Percentiles rank a stretch among this genome's conserved stretches.
These are phyloP conservation scores for Aphis craccivora DNA, from an alignment of 1,140 invertebrate species.

Conservation along the genomic window DNA sequence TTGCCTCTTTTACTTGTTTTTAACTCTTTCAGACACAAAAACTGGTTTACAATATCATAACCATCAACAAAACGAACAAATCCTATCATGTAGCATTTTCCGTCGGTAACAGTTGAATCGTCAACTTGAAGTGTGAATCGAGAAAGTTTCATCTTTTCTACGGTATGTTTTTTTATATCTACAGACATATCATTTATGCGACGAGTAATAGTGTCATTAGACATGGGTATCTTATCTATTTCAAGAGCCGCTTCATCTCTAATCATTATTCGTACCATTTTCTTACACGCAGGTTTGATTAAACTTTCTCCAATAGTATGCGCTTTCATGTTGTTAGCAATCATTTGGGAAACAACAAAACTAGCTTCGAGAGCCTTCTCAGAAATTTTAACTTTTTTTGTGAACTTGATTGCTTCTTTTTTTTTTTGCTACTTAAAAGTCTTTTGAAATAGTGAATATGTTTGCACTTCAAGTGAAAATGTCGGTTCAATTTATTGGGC, in stretches of 20 bases:
- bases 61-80: neutral
- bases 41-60: constrained; percentile 8
- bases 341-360: constrained; percentile 61
- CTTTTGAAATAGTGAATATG: neutral
- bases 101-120: neutral
- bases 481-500: neutral
- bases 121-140: neutral
- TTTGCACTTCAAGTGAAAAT: constrained; percentile 25
- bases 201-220: constrained; percentile 61
- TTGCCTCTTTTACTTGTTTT: constrained; percentile 13
- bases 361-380: constrained; percentile 61
- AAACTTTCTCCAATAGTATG: constrained; percentile 64
- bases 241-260: constrained; percentile 61
- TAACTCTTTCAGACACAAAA: constrained; percentile 33
- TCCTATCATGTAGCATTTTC: constrained; percentile 36
- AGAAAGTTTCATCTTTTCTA: constrained; percentile 21
- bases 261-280: constrained; percentile 61
- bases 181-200: neutral
- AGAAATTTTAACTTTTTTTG: constrained; percentile 22
- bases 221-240: constrained; percentile 61
- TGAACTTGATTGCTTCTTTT: constrained; percentile 35
- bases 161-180: neutral
- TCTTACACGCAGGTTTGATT: constrained; percentile 63
- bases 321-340: constrained; percentile 63
- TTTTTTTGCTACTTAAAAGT: constrained; percentile 4